Evolutionary conservation across 1,140 invertebrate genomes (phyloP).

Genomic region (Argopecten irradians): DNA sequence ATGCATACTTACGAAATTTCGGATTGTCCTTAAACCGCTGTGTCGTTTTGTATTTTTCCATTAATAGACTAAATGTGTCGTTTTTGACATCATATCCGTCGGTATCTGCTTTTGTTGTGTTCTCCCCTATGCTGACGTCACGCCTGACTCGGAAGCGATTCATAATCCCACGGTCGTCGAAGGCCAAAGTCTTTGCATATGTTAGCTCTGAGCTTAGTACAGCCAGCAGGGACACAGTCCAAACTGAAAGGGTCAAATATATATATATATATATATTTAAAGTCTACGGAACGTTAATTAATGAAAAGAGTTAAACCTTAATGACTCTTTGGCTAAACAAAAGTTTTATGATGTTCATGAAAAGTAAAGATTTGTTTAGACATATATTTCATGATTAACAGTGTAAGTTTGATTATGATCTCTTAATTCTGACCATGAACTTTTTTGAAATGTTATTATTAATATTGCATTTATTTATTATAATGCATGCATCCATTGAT

Average conservation of each 20-base stretch:
- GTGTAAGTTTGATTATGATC: no score
- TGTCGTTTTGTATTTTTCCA: not conserved
- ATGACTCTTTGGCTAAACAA: no score
- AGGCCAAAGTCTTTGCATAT: not conserved
- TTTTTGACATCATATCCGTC: not conserved
- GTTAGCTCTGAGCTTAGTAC: not conserved
- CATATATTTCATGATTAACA: no score
- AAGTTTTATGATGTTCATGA: no score
- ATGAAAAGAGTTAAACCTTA: no score
- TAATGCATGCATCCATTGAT: no score
- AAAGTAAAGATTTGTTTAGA: no score
- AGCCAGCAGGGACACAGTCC: not conserved
- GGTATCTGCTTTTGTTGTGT: not conserved
- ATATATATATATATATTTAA: no score
- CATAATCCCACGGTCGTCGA: not conserved
- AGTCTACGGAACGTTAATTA: no score
- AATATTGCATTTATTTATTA: no score
- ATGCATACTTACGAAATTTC: not conserved
- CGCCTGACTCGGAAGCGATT: not conserved
- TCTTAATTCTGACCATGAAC: no score
- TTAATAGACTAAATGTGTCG: not conserved
- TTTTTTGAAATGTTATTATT: no score
- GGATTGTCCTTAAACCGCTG: not conserved
- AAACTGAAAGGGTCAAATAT: not conserved
- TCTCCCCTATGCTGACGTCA: not conserved